phyloP scores from a whole-genome alignment of 1,140 invertebrate species.

The Oreohelix idahoensis region DNA sequence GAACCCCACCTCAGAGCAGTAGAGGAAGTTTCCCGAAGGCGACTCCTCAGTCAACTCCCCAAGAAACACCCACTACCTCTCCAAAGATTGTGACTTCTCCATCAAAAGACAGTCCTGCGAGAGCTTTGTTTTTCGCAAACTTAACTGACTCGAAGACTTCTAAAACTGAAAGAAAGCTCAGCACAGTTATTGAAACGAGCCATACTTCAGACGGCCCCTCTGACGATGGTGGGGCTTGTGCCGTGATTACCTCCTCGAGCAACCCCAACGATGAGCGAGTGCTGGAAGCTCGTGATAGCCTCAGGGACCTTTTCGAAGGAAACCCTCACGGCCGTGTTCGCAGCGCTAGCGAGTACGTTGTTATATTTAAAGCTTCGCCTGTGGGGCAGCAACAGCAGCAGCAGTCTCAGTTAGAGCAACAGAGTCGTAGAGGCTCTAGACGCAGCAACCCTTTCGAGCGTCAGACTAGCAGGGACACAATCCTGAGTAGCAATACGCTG shows the following conservation, averaged over 20 bases:
- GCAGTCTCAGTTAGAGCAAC: constrained; percentile 19
- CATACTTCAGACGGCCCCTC: constrained; percentile 37
- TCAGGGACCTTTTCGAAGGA: constrained; percentile 44
- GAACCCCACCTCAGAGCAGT: constrained; percentile 42
- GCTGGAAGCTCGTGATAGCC: constrained; percentile 37
- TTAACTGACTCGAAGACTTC: constrained; percentile 10
- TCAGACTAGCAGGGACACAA: constrained; percentile 46
- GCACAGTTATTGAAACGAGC: constrained; percentile 51
- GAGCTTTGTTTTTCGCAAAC: constrained; percentile 2
- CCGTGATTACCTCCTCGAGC: neutral
- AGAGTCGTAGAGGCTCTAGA: constrained; percentile 15
- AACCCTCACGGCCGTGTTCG: constrained; percentile 42
- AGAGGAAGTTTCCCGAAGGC: constrained; percentile 31
- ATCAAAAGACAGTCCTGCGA: neutral
- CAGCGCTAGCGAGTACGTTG: constrained; percentile 53
- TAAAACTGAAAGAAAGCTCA: constrained; percentile 49
- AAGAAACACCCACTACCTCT: constrained; percentile 43
- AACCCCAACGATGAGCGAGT: constrained; percentile 31
- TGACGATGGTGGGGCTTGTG: neutral
- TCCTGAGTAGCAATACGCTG: constrained; percentile 46
- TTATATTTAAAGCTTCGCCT: constrained; percentile 43
- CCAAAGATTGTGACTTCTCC: constrained; percentile 42
- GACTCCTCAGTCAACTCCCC: constrained; percentile 48
- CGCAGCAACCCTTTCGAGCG: constrained; percentile 31
- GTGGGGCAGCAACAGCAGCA: neutral